Conservation (phyloP, 2,888 invertebrate species). For the Aelia acuminata region DNA sequence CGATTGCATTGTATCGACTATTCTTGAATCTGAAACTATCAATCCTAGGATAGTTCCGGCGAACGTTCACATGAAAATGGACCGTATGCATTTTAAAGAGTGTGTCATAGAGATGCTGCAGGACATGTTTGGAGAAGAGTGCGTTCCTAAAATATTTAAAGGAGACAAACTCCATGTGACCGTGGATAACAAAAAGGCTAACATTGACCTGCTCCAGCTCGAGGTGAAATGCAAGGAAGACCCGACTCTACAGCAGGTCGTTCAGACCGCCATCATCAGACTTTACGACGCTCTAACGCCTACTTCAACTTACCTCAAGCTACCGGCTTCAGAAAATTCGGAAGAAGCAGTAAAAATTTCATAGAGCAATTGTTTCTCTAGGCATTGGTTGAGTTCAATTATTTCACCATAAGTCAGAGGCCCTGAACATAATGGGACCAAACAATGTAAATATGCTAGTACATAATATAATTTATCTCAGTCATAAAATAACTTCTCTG, state of each 20-base stretch:
- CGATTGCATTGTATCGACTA: conserved; percentile 91
- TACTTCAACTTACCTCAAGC: conserved; percentile 67
- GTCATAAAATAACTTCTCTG: not conserved
- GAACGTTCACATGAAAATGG: conserved; percentile 80
- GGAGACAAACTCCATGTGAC: conserved; percentile 89
- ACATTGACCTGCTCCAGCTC: conserved; percentile 86
- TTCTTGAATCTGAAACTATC: conserved; percentile 82
- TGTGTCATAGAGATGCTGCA: conserved; percentile 86
- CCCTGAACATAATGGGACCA: not conserved
- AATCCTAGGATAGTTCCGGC: conserved; percentile 76
- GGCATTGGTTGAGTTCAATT: not conserved
- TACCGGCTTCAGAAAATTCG: not conserved
- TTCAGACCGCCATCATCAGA: conserved; percentile 87
- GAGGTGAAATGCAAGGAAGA: conserved; percentile 87
- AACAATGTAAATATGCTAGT: not conserved
- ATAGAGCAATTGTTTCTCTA: not conserved
- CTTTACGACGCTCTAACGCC: conserved; percentile 86
- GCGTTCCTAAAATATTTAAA: conserved; percentile 93
- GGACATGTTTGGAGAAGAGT: conserved; percentile 96
- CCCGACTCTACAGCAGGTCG: conserved; percentile 84
- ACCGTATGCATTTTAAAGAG: conserved; percentile 91
- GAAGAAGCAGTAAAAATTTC: conserved; percentile 50
- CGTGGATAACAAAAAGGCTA: conserved; percentile 87
- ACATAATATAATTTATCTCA: not conserved
- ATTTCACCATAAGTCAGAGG: not conserved